Evolutionary conservation across 2,113 vertebrate species (phyloP), one percentile per base, ranked within the genome.

Genomic region (Zosterops hypoxanthus): DNA sequence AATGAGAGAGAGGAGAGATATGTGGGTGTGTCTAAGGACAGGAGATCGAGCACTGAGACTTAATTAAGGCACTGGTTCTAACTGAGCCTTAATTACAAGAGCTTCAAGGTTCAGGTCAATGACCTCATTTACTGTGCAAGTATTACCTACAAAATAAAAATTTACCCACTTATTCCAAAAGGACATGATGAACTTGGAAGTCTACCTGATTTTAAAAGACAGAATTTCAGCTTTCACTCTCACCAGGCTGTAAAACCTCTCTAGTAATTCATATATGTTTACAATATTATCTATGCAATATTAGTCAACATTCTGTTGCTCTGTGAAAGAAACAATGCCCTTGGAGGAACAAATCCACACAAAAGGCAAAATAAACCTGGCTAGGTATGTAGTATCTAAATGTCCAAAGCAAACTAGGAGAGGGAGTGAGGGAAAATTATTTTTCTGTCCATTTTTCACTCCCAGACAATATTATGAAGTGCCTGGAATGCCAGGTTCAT

Each of bases 391-490:
- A 49, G 11, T 64, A 64, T 50, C 49, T 80, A 34, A 60, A 84
- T 29, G 65, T 59, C 31, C 79, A 78, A 82, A 78, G 86, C 34
- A 68, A 92, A 71, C 18, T 49, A 71, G 36, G n/a, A 75, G 53
- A 47, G 11, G 33, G 75, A 90, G 72, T 53, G 44, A 86, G 78
- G 53, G n/a, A 71, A 90, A 81, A 88, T 34, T 16, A 66, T 68
- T 83, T 83, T 63, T 90, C 60, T 92, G 68, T 29, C 82, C 49
- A 56, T 83, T 95, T 77, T 93, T 83, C 64, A 53, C 41, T 93
- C 72, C 65, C 68, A 81, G 76, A 93, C 77, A 94, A 75, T 90
- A 88, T 90, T 90, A 78, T 57, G 56, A 94, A 94, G 83, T 94
- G 83, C 77, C 70, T 89, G 83, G 61, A 92, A 94, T 82, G 87